These are phyloP conservation scores for Urosaurus nigricauda DNA, from an alignment of 2,797 vertebrate genomes.

Conservation along the genomic window DNA sequence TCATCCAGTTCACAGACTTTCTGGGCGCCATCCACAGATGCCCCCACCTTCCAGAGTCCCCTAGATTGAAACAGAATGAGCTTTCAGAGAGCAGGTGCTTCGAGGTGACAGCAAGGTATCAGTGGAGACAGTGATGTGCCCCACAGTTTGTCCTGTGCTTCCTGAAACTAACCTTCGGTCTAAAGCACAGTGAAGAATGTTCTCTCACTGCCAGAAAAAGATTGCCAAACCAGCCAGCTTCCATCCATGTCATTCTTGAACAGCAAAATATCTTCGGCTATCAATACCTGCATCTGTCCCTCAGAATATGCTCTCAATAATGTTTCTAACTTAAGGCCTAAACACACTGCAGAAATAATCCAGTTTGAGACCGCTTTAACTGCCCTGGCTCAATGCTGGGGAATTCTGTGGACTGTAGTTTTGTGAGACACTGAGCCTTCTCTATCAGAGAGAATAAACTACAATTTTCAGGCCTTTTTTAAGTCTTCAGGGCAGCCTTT, in stretches of 20 bases:
- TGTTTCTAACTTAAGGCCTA: not conserved
- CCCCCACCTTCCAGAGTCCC: too few relatives aligned
- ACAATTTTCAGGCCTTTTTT: not conserved
- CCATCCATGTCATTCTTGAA: not conserved
- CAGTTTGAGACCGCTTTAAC: too few relatives aligned
- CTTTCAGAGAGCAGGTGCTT: not conserved
- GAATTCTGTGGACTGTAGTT: too few relatives aligned
- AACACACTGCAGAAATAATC: too few relatives aligned
- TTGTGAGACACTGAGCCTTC: too few relatives aligned
- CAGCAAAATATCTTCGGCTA: not conserved
- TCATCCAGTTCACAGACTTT: too few relatives aligned
- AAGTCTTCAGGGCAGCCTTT: not conserved
- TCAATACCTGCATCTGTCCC: too few relatives aligned
- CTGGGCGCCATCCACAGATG: too few relatives aligned
- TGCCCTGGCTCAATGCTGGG: too few relatives aligned
- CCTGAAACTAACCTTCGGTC: not conserved
- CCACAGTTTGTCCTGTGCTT: not conserved
- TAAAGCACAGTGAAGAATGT: not conserved
- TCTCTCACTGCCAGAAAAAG: not conserved
- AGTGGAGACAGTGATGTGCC: not conserved
- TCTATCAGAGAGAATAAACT: too few relatives aligned
- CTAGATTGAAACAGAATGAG: not conserved
- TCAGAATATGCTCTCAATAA: not conserved
- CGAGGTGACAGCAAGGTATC: not conserved
- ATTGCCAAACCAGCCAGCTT: not conserved